Evolutionary conservation across 2,888 invertebrate species (phyloP).

Genomic region (Hypomecis atomaria): DNA sequence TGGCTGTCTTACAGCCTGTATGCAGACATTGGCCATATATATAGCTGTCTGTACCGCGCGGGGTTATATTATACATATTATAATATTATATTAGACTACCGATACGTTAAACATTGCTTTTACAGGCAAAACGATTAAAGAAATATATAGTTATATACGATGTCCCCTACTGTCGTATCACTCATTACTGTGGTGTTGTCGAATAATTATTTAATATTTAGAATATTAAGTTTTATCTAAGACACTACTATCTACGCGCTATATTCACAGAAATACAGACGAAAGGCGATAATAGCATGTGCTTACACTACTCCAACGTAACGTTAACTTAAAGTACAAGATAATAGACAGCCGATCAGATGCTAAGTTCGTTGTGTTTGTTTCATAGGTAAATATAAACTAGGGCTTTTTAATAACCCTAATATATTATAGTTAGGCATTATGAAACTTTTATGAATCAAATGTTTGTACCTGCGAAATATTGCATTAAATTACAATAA

Average conservation of each 20-base stretch:
- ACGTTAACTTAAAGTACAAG: constrained; percentile 51
- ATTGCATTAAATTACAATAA: too few species aligned
- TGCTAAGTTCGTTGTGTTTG: constrained; percentile 42
- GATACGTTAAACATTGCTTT: constrained; percentile 67
- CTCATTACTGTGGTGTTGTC: constrained; percentile 81
- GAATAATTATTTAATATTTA: constrained; percentile 69
- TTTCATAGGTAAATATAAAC: constrained; percentile 33
- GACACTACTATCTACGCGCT: constrained; percentile 80
- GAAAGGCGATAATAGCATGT: constrained; percentile 77
- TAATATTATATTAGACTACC: constrained; percentile 49
- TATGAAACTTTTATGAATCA: too few species aligned
- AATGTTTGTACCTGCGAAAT: too few species aligned
- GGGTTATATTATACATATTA: constrained; percentile 53
- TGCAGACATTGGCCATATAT: constrained; percentile 44
- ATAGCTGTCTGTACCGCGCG: constrained; percentile 60
- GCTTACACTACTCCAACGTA: constrained; percentile 61
- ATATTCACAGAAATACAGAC: constrained; percentile 82
- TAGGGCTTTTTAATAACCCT: too few species aligned
- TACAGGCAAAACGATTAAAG: constrained; percentile 73
- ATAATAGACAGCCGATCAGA: constrained; percentile 67
- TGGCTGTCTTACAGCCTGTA: constrained; percentile 69
- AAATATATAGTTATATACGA: constrained; percentile 70
- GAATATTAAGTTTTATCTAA: constrained; percentile 81
- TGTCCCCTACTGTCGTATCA: constrained; percentile 77
- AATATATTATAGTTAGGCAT: too few species aligned